Percentiles rank a stretch among this genome's conserved stretches.
phyloP scores from a whole-genome alignment of 2,888 invertebrate genomes.

The Agriopis marginaria region DNA sequence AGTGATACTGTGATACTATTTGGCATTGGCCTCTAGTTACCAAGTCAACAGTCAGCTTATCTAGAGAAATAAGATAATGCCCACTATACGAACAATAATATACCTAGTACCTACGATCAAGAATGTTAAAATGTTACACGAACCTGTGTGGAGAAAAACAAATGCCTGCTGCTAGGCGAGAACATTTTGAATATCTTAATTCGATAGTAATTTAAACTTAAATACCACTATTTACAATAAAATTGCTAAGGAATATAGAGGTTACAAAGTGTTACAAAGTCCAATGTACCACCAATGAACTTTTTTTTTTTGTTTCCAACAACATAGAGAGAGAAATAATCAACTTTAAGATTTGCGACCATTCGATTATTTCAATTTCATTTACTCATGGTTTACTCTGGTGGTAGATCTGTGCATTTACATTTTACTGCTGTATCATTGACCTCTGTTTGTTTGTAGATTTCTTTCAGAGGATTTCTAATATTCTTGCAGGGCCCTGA shows the following conservation, averaged over 20 bases:
- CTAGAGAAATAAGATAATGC: conserved; percentile 34
- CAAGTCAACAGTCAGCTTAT: conserved; percentile 32
- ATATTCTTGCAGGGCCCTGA: not conserved
- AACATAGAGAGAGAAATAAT: not conserved
- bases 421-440: too few species aligned
- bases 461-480: not conserved
- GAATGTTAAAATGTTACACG: conserved; percentile 18
- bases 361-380: not conserved
- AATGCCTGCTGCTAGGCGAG: conserved; percentile 73
- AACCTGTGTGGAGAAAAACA: conserved; percentile 77
- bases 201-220: conserved; percentile 38
- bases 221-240: conserved; percentile 46
- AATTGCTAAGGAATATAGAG: conserved; percentile 51
- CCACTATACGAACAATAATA: conserved; percentile 9
- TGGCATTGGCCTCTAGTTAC: conserved; percentile 26
- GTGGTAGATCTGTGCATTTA: too few species aligned
- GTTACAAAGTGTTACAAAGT: conserved; percentile 80
- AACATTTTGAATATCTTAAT: conserved; percentile 65
- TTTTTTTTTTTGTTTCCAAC: not conserved
- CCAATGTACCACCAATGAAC: conserved; percentile 61
- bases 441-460: not conserved
- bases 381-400: not conserved
- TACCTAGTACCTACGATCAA: conserved; percentile 20
- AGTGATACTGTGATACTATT: not conserved
- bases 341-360: too few species aligned